Conservation (phyloP, 2,113 vertebrate genomes). For the Nymphicus hollandicus region DNA sequence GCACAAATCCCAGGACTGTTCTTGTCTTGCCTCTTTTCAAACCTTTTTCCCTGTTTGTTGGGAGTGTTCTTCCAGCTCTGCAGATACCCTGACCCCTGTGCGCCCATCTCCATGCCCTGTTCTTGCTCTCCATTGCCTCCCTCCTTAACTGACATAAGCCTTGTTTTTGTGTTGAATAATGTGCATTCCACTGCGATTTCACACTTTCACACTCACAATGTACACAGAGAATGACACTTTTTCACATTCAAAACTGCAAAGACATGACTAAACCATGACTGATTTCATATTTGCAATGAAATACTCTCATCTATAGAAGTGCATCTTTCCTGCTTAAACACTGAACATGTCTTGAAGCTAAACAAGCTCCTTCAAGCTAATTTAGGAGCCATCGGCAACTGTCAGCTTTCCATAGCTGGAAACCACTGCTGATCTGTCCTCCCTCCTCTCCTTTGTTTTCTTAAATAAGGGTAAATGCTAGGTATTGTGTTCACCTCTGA, state of each 20-base stretch:
- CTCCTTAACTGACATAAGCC: background rate
- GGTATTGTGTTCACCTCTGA: background rate
- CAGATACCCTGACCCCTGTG: background rate
- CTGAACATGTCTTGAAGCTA: background rate
- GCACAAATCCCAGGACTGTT: background rate
- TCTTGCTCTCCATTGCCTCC: background rate
- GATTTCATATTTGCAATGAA: background rate
- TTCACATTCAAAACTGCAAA: background rate
- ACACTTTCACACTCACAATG: background rate
- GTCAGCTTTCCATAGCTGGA: background rate
- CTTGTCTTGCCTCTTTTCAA: background rate
- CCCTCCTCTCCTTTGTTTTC: background rate
- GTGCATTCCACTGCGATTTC: background rate
- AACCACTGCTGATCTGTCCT: background rate
- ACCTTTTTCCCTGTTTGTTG: fast-evolving
- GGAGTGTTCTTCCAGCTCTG: background rate
- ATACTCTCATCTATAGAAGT: background rate
- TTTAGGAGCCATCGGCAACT: background rate
- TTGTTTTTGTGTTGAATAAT: background rate
- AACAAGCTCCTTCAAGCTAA: background rate
- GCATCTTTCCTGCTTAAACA: background rate
- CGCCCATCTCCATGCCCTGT: background rate
- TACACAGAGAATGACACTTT: background rate
- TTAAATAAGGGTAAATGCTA: background rate
- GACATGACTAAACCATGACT: background rate